phyloP scores from a whole-genome alignment of 2,888 invertebrate species.

The Reticulitermes lucifugus region DNA sequence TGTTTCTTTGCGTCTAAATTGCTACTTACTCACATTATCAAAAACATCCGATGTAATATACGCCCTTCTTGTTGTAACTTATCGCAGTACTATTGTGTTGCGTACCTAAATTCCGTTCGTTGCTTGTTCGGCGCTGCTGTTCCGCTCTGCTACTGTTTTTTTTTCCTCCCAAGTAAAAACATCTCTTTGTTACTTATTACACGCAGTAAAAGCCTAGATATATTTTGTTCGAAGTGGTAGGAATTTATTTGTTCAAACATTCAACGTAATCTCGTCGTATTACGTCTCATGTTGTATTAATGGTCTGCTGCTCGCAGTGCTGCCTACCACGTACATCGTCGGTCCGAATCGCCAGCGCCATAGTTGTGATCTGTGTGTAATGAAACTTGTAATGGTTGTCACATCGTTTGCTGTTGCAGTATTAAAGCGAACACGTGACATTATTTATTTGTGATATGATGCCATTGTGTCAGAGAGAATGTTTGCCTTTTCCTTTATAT shows the following conservation, averaged over 20 bases:
- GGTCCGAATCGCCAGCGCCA: neutral
- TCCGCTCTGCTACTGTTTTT: neutral
- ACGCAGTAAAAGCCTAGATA: neutral
- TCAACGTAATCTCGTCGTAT: neutral
- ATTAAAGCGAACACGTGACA: conserved; percentile 22
- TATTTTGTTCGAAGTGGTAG: neutral
- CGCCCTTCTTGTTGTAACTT: neutral
- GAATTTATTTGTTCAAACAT: neutral
- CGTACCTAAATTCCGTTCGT: conserved; percentile 14
- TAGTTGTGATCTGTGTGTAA: neutral
- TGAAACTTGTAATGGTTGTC: neutral
- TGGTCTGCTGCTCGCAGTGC: neutral
- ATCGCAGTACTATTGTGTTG: neutral
- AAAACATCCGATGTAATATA: neutral
- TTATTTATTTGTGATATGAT: neutral
- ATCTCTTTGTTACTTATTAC: conserved; percentile 9
- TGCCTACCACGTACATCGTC: neutral
- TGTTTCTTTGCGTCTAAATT: neutral
- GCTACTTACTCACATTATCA: neutral
- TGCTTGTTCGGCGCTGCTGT: conserved; percentile 9
- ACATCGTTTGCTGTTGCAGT: neutral
- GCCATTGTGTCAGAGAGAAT: neutral
- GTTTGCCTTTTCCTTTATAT: neutral
- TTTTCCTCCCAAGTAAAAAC: neutral
- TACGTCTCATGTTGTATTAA: neutral